Evolutionary conservation across 2,113 vertebrate genomes (phyloP), one percentile per base, ranked within the genome.

Genomic region (Thermophis baileyi): DNA sequence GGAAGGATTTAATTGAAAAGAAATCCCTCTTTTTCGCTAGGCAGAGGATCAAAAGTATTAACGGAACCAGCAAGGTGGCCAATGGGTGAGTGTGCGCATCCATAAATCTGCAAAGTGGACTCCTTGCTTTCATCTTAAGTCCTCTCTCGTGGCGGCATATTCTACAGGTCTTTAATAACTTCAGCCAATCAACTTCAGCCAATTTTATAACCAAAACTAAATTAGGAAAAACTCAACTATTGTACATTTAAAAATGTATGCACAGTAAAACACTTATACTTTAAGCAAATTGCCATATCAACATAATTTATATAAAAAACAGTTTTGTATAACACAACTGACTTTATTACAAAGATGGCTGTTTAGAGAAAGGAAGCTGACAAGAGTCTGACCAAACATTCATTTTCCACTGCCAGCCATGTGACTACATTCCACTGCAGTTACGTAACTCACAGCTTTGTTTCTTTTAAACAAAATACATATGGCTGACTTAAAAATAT

Each of bases 401-500:
- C 94, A 95, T 92, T 94, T 53, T 16, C 92, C 92, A 91, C 89
- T 94, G 96, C 95, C 88, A 94, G 91, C 94, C 95, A 87, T 88
- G 5, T 91, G 92, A 95, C 50, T 89, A 92, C 50, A 1, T 57
- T 93, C 95, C 89, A 10, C 46, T 47, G 89, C 93, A 88, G 94
- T 88, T 91, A 54, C 11, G n/a, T 90, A 96, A 96, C 95, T 94
- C 63, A 0, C 53, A 89, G 93, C 47, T 94, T 93, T 94, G 94
- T 95, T 94, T 95, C 94, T 96, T 96, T 98, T 97, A 97, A 97
- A 97, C 96, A 98, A 97, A 97, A 97, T 97, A 97, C 97, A 97
- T 97, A 97, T 97, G 97, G 97, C 97, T 98, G 97, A 98, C 96
- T 95, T 96, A 96, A 97, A 97, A 98, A 97, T 97, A 97, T 96